A percentile compares a stretch with the other conserved stretches of the same genome.
These are phyloP conservation scores for Malurus alboscapulatus DNA, from an alignment of 2,113 vertebrate species.

Conservation along the genomic window DNA sequence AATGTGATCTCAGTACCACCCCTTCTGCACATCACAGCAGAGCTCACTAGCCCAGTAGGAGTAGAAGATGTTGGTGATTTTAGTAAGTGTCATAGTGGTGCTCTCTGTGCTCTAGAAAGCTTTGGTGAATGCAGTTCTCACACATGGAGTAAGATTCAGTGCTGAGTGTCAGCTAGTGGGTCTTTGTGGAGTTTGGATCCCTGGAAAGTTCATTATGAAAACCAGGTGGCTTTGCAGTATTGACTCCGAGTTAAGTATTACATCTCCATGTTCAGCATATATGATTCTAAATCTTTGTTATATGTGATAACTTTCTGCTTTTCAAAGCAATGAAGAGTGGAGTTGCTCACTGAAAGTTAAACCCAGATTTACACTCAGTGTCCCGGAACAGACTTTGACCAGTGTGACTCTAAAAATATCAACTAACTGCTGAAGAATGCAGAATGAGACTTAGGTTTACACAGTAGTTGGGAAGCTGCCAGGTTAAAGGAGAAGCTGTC, in stretches of 20 bases:
- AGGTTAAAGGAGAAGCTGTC: constrained; percentile 3
- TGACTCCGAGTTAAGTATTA: neutral
- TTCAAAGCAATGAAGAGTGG: neutral
- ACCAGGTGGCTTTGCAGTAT: neutral
- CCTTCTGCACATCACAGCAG: accelerated
- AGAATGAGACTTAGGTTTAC: constrained; percentile 40
- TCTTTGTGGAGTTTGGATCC: neutral
- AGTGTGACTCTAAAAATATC: constrained; percentile 39
- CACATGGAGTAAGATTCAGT: accelerated
- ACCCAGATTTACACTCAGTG: neutral
- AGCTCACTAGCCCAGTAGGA: neutral
- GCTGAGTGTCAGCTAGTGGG: accelerated
- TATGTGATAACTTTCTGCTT: neutral
- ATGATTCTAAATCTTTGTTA: neutral
- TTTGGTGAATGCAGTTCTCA: neutral
- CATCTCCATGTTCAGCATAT: neutral
- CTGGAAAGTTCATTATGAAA: neutral
- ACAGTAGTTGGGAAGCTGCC: constrained; percentile 31
- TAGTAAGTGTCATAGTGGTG: neutral
- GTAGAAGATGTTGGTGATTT: neutral
- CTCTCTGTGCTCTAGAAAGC: neutral
- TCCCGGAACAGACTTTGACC: constrained; percentile 21
- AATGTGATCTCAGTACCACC: neutral
- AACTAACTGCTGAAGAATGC: constrained; percentile 52
- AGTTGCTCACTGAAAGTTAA: neutral